These are phyloP conservation scores for Mus pahari DNA, from an alignment of 2,113 vertebrate species.

Conservation along the genomic window DNA sequence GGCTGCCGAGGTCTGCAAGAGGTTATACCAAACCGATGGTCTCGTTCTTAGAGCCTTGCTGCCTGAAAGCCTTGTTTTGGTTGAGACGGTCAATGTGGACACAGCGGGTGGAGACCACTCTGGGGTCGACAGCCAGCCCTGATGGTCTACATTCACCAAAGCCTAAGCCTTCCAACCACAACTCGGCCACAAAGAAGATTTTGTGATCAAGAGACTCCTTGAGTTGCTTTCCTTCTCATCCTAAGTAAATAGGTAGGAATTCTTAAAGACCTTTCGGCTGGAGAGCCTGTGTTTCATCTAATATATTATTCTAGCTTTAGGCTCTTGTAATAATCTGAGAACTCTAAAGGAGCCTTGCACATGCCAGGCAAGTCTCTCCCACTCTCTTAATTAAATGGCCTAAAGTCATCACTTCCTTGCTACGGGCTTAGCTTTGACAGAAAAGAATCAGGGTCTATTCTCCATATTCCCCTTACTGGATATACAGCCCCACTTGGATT, in stretches of 20 bases:
- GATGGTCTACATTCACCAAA: background rate
- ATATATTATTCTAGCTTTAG: slow-evolving; percentile 13
- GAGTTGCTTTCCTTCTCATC: background rate
- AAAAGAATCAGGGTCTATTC: background rate
- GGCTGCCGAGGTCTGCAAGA: background rate
- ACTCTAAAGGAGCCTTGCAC: background rate
- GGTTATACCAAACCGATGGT: background rate
- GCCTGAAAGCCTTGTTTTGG: slow-evolving; percentile 48
- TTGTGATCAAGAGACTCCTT: background rate
- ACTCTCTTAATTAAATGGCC: slow-evolving; percentile 10
- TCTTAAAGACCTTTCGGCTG: background rate
- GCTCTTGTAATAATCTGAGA: background rate
- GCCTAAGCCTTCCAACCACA: background rate
- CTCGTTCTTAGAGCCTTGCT: background rate
- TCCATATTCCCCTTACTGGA: background rate
- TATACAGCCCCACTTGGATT: background rate
- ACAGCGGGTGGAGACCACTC: background rate
- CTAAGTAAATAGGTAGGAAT: background rate
- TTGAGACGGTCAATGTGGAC: slow-evolving; percentile 28
- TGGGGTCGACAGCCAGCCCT: background rate
- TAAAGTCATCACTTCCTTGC: background rate
- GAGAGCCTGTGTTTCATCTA: background rate
- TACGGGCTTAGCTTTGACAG: background rate
- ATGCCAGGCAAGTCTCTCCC: background rate
- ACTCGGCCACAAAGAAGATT: slow-evolving; percentile 2